These are phyloP conservation scores for Andrena hattorfiana DNA, from an alignment of 2,888 invertebrate genomes.

Conservation along the genomic window DNA sequence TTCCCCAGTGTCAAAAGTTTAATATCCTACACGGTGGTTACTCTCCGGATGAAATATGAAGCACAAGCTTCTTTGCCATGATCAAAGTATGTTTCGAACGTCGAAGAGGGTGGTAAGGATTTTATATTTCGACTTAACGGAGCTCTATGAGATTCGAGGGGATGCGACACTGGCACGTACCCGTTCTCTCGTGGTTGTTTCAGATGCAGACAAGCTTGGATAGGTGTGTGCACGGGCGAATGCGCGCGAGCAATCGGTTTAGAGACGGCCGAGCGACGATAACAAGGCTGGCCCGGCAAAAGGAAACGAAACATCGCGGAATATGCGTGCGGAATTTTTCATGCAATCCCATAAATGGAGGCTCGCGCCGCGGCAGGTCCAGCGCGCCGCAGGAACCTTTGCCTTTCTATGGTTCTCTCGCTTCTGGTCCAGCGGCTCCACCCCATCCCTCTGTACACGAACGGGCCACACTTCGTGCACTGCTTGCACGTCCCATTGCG, in stretches of 20 bases:
- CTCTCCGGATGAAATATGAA: not conserved
- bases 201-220: conserved; percentile 15
- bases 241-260: conserved; percentile 70
- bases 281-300: conserved; percentile 63
- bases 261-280: conserved; percentile 69
- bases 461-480: conserved; percentile 58
- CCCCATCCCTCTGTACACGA: conserved; percentile 18
- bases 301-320: conserved; percentile 70
- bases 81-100: conserved; percentile 24
- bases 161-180: conserved; percentile 30
- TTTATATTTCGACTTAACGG: conserved; percentile 44
- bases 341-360: conserved; percentile 82
- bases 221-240: conserved; percentile 53
- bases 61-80: conserved; percentile 1
- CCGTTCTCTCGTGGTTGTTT: conserved; percentile 9
- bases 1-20: no score
- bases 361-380: conserved; percentile 59
- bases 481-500: conserved; percentile 81
- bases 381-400: conserved; percentile 25
- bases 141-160: conserved; percentile 38
- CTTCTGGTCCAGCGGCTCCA: conserved; percentile 34
- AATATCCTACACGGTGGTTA: not conserved
- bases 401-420: conserved; percentile 28
- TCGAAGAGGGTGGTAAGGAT: conserved; percentile 42
- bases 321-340: conserved; percentile 80